These are phyloP conservation scores for Sebastes jordani DNA, from an alignment of 2,797 vertebrate genomes.

Conservation along the genomic window DNA sequence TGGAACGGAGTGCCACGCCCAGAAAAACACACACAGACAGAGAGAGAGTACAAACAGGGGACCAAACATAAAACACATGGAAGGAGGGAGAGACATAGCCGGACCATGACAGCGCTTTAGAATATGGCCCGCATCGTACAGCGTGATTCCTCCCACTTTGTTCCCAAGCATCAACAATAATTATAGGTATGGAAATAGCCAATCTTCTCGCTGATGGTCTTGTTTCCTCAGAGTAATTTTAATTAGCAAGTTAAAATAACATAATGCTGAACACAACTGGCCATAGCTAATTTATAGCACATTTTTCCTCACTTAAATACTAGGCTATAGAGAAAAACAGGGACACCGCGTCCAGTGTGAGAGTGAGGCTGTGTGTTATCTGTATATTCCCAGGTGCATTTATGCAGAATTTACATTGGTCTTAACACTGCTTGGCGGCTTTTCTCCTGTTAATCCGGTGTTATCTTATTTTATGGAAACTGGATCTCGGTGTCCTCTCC, in stretches of 20 bases:
- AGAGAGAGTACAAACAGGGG: too few species aligned
- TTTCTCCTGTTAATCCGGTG: not conserved
- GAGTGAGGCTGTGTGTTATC: not conserved
- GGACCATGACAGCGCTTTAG: not conserved
- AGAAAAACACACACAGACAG: too few species aligned
- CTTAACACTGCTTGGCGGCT: not conserved
- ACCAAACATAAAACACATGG: too few species aligned
- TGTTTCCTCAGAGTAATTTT: not conserved
- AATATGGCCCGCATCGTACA: not conserved
- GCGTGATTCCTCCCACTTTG: not conserved
- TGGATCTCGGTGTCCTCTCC: not conserved
- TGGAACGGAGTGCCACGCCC: too few species aligned
- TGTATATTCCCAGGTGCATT: not conserved
- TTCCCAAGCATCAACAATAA: too few species aligned
- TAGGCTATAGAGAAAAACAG: not conserved
- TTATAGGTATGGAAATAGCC: too few species aligned
- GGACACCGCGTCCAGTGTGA: not conserved
- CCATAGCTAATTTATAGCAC: not conserved
- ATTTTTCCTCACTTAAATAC: not conserved
- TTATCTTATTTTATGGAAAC: not conserved
- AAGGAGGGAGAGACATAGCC: too few species aligned
- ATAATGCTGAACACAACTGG: not conserved
- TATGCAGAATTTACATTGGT: not conserved
- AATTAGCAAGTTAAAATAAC: not conserved
- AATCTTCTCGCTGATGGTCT: too few species aligned